Evolutionary conservation across 1,140 invertebrate genomes (phyloP), one percentile per base, ranked within the genome.

Genomic region (Oncopodura yosiiana): DNA sequence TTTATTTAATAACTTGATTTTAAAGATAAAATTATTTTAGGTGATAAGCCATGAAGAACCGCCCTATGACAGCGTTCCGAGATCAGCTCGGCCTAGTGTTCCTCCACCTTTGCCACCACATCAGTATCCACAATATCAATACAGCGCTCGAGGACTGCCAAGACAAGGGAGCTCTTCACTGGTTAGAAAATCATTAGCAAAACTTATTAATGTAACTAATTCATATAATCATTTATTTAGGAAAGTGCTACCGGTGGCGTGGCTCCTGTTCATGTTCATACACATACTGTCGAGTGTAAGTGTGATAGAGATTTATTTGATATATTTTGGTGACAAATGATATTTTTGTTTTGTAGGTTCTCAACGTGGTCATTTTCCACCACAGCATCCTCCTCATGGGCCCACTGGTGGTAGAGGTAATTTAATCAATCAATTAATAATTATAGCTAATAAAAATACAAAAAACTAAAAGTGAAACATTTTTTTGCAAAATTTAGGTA

Each of bases 221-320:
- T n/a, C n/a, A n/a, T n/a, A n/a, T n/a, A n/a, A n/a, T n/a, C n/a
- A n/a, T n/a, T n/a, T n/a, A n/a, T n/a, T n/a, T n/a, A n/a, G n/a
- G n/a, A n/a, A n/a, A n/a, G n/a, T n/a, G 79, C 78, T 65, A 75
- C 78, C 45, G 80, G 54, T 52, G 54, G 54, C 16, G 56, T 49
- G 9, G 56, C 53, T 34, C 55, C 55, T 12, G 55, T 45, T 16
- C 49, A 80, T 55, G 81, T 85, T 55, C 84, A 87, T 74, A 81
- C 87, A 63, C 86, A 88, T 69, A 87, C 86, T 61, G 78, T 84
- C 23, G 85, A 88, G 70, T 89, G 85, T 70, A 32, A 24, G 37
- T 42, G 24, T 26, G 6, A 49, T 16, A n/a, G n/a, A 8, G 5
- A 41, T 32, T 32, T 32, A 32, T 14, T 8, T 8, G 30, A 18